These are phyloP conservation scores for Archips xylosteana DNA, from an alignment of 2,888 invertebrate genomes.

Conservation along the genomic window DNA sequence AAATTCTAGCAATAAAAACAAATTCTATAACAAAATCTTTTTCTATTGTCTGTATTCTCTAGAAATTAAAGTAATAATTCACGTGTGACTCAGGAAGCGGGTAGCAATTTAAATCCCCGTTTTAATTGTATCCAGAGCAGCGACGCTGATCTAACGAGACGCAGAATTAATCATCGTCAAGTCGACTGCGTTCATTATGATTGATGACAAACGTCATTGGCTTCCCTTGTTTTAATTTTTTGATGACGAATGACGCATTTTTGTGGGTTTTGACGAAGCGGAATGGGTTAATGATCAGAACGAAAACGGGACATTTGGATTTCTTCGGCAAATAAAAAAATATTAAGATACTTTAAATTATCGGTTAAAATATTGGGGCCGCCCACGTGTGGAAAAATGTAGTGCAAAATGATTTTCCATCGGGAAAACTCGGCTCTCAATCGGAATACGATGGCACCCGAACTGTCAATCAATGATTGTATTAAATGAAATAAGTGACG, in stretches of 20 bases:
- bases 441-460: too few species aligned
- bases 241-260: constrained; percentile 4
- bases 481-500: too few species aligned
- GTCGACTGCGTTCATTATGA: constrained; percentile 35
- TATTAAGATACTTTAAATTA: too few species aligned
- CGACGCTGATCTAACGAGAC: constrained; percentile 28
- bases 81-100: not conserved
- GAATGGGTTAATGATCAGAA: not conserved
- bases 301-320: too few species aligned
- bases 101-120: constrained; percentile 17
- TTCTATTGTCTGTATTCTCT: not conserved
- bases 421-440: too few species aligned
- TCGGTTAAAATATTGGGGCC: too few species aligned
- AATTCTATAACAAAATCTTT: too few species aligned
- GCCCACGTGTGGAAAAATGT: too few species aligned
- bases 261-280: not conserved
- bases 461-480: too few species aligned
- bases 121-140: constrained; percentile 28
- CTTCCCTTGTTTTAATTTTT: constrained; percentile 26
- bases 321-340: too few species aligned
- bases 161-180: constrained; percentile 38
- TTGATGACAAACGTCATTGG: constrained; percentile 24
- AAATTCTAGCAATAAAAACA: too few species aligned
- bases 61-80: not conserved
- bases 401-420: too few species aligned